Conservation (phyloP, 2,797 vertebrate species). For the Euthynnus affinis region DNA sequence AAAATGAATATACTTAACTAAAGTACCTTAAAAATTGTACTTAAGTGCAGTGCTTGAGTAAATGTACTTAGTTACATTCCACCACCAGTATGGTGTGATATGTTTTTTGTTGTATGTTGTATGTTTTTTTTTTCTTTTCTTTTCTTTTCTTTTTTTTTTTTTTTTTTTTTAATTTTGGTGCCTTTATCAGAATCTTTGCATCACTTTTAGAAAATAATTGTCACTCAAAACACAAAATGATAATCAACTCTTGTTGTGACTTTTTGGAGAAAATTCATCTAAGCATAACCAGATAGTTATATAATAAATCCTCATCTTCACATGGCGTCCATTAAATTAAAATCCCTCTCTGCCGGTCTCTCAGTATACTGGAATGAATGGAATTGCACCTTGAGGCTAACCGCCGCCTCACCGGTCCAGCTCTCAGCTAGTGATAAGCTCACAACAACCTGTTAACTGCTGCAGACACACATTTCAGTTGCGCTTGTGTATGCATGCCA, state of each 20-base stretch:
- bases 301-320: slow-evolving; percentile 59
- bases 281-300: slow-evolving; percentile 32
- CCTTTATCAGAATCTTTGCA: background rate
- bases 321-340: slow-evolving; percentile 63
- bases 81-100: background rate
- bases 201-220: background rate
- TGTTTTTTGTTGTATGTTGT: too few relatives aligned
- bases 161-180: background rate
- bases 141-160: too few relatives aligned
- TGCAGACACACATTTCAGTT: slow-evolving; percentile 61
- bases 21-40: too few relatives aligned
- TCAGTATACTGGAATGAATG: slow-evolving; percentile 76
- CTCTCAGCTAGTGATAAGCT: slow-evolving; percentile 67
- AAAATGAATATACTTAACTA: too few relatives aligned
- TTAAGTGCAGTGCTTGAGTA: too few relatives aligned
- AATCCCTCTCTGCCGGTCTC: slow-evolving; percentile 42
- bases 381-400: slow-evolving; percentile 82
- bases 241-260: slow-evolving; percentile 33
- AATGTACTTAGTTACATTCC: too few relatives aligned
- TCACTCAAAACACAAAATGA: background rate
- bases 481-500: slow-evolving; percentile 69
- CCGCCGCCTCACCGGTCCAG: slow-evolving; percentile 55
- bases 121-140: too few relatives aligned
- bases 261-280: slow-evolving; percentile 14
- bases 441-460: slow-evolving; percentile 70